phyloP scores from a whole-genome alignment of 1,140 invertebrate species.

The Drosophila watanabei region DNA sequence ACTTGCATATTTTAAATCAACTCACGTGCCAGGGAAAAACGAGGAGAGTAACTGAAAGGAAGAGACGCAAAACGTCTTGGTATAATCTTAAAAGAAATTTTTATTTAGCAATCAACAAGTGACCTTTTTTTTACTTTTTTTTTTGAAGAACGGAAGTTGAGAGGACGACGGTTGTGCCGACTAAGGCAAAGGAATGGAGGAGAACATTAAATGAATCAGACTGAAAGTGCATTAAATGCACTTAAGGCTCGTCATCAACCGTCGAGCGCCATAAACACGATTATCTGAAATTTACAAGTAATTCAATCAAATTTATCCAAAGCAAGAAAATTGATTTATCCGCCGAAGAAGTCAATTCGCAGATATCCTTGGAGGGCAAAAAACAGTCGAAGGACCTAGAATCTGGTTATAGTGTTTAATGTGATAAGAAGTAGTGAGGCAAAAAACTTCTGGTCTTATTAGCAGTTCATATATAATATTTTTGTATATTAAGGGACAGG shows the following conservation, averaged over 20 bases:
- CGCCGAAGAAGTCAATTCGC: constrained; percentile 32
- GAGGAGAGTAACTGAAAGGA: background rate
- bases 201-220: constrained; percentile 33
- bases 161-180: background rate
- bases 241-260: constrained; percentile 27
- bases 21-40: constrained; percentile 26
- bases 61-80: constrained; percentile 8
- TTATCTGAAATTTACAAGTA: constrained; percentile 38
- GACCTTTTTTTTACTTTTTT: background rate
- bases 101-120: constrained; percentile 46
- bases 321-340: constrained; percentile 56
- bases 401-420: constrained; percentile 20
- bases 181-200: constrained; percentile 30
- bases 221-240: constrained; percentile 46
- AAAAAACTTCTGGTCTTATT: too few relatives aligned
- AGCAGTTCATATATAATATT: background rate
- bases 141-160: background rate
- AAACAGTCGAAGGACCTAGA: constrained; percentile 9
- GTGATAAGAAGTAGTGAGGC: constrained; percentile 7
- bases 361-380: constrained; percentile 3
- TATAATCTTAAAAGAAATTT: constrained; percentile 35
- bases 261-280: constrained; percentile 23
- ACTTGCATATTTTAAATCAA: constrained; percentile 17
- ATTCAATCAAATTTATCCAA: constrained; percentile 34
- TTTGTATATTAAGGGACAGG: too few relatives aligned